These are phyloP conservation scores for Cnemophilus loriae DNA, from an alignment of 2,113 vertebrate species.

Conservation along the genomic window DNA sequence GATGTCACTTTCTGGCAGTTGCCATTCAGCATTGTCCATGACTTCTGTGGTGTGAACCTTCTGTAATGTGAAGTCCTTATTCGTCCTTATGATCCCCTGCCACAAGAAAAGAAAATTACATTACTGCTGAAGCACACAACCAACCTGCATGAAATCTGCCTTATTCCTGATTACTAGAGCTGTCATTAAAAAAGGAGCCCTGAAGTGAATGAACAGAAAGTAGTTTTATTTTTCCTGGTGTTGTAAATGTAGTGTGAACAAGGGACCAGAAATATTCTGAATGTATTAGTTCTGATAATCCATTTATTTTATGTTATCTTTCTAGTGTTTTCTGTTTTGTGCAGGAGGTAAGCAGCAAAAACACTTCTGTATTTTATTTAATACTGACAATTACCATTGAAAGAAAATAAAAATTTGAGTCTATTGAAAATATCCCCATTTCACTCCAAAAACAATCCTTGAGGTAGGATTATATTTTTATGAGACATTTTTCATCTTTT, in stretches of 20 bases:
- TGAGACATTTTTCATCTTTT: background rate
- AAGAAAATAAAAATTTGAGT: background rate
- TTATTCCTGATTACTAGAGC: background rate
- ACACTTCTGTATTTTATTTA: background rate
- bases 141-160: background rate
- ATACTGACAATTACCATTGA: background rate
- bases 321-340: background rate
- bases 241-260: background rate
- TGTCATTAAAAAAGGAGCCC: background rate
- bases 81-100: fast-evolving
- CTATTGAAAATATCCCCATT: background rate
- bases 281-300: background rate
- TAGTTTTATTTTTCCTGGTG: background rate
- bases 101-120: background rate
- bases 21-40: background rate
- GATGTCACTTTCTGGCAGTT: background rate
- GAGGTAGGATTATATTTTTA: background rate
- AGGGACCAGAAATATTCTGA: background rate
- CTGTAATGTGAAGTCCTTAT: background rate
- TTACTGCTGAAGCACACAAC: background rate
- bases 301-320: background rate
- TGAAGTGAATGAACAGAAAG: background rate
- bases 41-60: background rate
- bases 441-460: background rate
- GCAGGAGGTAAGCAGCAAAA: background rate